phyloP scores from a whole-genome alignment of 2,113 vertebrate genomes.

The Sinocyclocheilus anshuiensis region DNA sequence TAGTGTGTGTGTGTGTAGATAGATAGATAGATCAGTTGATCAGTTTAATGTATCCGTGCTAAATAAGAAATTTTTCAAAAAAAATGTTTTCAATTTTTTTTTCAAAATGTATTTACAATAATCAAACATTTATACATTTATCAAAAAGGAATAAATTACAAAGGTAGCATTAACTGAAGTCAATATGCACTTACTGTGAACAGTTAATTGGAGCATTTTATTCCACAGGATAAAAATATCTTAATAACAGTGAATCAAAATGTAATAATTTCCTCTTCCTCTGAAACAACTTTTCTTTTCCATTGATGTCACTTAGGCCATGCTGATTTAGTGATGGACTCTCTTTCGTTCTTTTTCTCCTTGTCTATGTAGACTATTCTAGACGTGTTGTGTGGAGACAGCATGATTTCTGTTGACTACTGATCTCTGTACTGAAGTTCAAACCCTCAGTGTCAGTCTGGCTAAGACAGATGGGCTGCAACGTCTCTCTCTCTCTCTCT shows the following conservation, averaged over 20 bases:
- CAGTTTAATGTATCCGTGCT: background rate
- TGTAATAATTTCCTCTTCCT: background rate
- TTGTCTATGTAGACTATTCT: background rate
- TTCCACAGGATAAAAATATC: too few relatives aligned
- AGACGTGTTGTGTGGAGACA: background rate
- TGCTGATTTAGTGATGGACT: background rate
- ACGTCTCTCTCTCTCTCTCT: background rate
- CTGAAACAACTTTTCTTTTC: background rate
- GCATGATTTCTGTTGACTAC: background rate
- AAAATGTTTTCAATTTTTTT: too few relatives aligned
- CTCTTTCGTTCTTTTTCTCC: too few relatives aligned
- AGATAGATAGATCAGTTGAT: too few relatives aligned
- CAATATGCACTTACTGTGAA: too few relatives aligned
- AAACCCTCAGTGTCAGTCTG: background rate
- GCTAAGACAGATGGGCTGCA: background rate
- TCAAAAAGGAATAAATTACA: background rate
- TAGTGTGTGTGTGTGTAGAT: too few relatives aligned
- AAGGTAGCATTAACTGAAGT: background rate
- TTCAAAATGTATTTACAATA: too few relatives aligned
- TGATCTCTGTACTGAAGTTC: background rate
- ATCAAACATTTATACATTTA: background rate
- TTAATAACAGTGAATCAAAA: background rate
- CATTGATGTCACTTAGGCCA: background rate
- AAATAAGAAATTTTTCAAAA: too few relatives aligned
- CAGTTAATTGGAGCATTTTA: too few relatives aligned